Percentiles rank a stretch among this genome's conserved stretches.
Conservation (phyloP, 30 jellyfish, hydroid and myxozoan genomes). For the Hydractinia echinata region DNA sequence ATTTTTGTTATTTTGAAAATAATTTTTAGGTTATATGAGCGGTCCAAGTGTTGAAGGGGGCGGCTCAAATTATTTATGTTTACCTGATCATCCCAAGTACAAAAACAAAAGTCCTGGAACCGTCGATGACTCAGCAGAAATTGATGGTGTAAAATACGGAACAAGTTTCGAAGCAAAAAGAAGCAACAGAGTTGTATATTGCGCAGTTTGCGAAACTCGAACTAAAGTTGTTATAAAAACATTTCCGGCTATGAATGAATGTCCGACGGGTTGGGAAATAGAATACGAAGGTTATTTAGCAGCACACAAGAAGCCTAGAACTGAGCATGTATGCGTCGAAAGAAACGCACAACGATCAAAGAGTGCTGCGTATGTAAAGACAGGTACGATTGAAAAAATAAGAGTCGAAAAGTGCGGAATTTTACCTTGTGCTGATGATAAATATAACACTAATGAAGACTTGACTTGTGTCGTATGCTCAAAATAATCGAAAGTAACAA, state of each 20-base stretch:
- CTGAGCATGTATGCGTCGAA: slow-evolving; percentile 7
- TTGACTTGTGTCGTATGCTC: not conserved
- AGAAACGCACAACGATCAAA: not conserved
- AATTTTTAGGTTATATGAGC: not conserved
- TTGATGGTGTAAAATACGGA: slow-evolving; percentile 18
- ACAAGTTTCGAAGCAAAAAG: not conserved
- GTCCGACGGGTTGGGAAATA: not conserved
- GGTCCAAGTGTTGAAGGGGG: slow-evolving; percentile 6
- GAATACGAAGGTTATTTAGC: slow-evolving; percentile 3
- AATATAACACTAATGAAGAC: not conserved
- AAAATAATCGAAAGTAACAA: not conserved
- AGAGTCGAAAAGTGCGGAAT: not conserved
- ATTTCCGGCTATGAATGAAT: not conserved
- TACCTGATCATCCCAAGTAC: slow-evolving; percentile 2
- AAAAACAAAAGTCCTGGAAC: slow-evolving; percentile 10
- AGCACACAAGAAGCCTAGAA: not conserved
- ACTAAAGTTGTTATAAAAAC: not conserved
- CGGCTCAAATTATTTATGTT: slow-evolving; percentile 12
- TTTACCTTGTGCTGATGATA: not conserved
- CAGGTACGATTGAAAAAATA: not conserved
- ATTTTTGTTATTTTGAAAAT: no score
- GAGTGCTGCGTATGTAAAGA: not conserved
- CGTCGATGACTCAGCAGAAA: slow-evolving; percentile 6
- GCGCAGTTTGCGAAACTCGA: slow-evolving; percentile 1
- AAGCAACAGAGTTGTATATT: slow-evolving; percentile 5